phyloP scores from a whole-genome alignment of 2,888 invertebrate species.

The Eupeodes latifasciatus region DNA sequence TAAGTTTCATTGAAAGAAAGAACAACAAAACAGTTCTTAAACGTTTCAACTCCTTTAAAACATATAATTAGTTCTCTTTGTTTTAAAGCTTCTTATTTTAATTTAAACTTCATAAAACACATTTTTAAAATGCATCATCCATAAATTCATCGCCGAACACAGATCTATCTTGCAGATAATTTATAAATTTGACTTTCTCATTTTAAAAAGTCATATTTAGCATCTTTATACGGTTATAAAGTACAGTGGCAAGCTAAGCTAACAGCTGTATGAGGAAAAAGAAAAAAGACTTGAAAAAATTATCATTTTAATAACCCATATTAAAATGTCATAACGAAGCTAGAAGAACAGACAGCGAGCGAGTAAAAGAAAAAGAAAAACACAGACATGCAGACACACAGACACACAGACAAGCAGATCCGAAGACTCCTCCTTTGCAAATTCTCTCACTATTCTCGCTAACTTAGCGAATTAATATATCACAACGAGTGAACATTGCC shows the following conservation, averaged over 20 bases:
- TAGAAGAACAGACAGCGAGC: neutral
- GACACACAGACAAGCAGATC: neutral
- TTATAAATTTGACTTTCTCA: neutral
- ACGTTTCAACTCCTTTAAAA: too few relatives aligned
- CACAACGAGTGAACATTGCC: constrained; percentile 48
- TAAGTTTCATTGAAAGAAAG: too few relatives aligned
- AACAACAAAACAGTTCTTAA: too few relatives aligned
- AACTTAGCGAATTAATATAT: constrained; percentile 72
- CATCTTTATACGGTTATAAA: neutral
- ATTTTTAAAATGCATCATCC: neutral
- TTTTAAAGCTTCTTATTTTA: neutral
- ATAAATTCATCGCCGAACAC: neutral
- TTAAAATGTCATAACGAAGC: constrained; percentile 56
- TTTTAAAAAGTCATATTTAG: constrained; percentile 26
- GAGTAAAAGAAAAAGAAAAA: neutral
- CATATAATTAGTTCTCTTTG: too few relatives aligned
- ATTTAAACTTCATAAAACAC: neutral
- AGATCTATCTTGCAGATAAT: neutral
- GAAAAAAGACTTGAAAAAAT: constrained; percentile 11
- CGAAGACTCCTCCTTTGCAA: constrained; percentile 21
- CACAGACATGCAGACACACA: neutral
- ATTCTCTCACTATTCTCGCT: constrained; percentile 41
- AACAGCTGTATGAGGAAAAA: constrained; percentile 9
- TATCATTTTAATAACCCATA: constrained; percentile 68
- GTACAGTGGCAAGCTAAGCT: neutral